These are phyloP conservation scores for Masnerella sp. DNA, from an alignment of 2,888 invertebrate species.

Conservation along the genomic window DNA sequence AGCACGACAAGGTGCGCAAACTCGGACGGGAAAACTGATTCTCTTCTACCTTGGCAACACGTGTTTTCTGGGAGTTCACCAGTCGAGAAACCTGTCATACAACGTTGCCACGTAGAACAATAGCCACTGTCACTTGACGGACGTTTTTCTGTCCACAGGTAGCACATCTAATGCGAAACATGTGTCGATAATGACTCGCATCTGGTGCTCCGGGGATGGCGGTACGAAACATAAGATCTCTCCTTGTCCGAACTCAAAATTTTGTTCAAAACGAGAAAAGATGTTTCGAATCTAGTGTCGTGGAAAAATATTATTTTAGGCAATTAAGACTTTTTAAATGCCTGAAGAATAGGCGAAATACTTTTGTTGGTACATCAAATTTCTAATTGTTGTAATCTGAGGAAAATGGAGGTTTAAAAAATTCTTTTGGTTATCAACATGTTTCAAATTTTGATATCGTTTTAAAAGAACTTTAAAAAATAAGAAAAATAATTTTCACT, in stretches of 20 bases:
- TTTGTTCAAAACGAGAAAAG: background rate
- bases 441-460: no score
- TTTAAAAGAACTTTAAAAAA: no score
- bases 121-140: constrained; percentile 8
- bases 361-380: no score
- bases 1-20: background rate
- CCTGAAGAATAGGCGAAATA: no score
- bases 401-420: no score
- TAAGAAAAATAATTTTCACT: no score
- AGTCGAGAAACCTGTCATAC: constrained; percentile 17
- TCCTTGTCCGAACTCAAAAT: background rate
- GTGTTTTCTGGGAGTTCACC: constrained; percentile 7
- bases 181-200: constrained; percentile 17
- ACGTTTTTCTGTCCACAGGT: constrained; percentile 35
- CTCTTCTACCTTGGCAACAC: constrained; percentile 14
- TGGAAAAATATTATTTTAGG: no score
- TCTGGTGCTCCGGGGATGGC: constrained; percentile 11
- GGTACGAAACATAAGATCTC: background rate
- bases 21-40: background rate
- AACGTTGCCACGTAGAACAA: constrained; percentile 32
- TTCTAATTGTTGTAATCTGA: no score
- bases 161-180: constrained; percentile 41
- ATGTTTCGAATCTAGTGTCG: background rate
- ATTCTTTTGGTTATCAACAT: no score
- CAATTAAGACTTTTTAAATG: no score